These are phyloP conservation scores for Apteryx mantelli DNA, from an alignment of 2,113 vertebrate species.

Conservation along the genomic window DNA sequence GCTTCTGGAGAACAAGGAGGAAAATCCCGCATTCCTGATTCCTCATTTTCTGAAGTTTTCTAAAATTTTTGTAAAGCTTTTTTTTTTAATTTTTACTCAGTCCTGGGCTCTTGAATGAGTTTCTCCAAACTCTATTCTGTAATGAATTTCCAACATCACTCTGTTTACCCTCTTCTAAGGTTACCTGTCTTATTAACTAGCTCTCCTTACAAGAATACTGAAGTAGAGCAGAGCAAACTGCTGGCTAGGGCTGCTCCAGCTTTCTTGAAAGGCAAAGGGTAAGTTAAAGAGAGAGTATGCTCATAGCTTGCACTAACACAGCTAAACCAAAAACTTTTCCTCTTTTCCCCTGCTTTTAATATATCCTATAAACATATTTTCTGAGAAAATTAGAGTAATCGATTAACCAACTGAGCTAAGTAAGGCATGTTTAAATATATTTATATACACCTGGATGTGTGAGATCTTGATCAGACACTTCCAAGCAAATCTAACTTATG, in stretches of 20 bases:
- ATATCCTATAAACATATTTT: neutral
- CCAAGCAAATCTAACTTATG: slow-evolving; percentile 14
- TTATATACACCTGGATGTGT: neutral
- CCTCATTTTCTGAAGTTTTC: neutral
- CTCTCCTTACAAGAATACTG: slow-evolving; percentile 87
- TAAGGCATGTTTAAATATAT: neutral
- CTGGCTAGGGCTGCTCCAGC: slow-evolving; percentile 88
- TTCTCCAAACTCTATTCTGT: slow-evolving; percentile 48
- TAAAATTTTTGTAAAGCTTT: neutral
- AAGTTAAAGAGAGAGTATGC: slow-evolving; percentile 82
- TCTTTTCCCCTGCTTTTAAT: neutral
- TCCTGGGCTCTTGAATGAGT: neutral
- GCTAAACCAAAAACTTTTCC: slow-evolving; percentile 64
- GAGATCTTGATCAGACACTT: slow-evolving; percentile 20
- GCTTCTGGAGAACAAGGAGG: neutral
- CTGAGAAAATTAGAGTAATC: slow-evolving; percentile 38
- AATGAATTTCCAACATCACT: slow-evolving; percentile 49
- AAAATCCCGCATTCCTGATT: neutral
- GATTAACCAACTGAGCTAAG: slow-evolving; percentile 53
- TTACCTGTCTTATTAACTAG: slow-evolving; percentile 85
- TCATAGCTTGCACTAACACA: slow-evolving; percentile 64
- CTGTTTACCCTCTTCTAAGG: slow-evolving; percentile 79
- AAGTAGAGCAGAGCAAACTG: slow-evolving; percentile 88
- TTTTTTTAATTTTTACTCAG: neutral
- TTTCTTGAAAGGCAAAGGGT: slow-evolving; percentile 96